Percentiles rank a stretch among this genome's conserved stretches.
These are phyloP conservation scores for Caenorhabditis remanei DNA, from an alignment of 1,140 invertebrate species.

Conservation along the genomic window DNA sequence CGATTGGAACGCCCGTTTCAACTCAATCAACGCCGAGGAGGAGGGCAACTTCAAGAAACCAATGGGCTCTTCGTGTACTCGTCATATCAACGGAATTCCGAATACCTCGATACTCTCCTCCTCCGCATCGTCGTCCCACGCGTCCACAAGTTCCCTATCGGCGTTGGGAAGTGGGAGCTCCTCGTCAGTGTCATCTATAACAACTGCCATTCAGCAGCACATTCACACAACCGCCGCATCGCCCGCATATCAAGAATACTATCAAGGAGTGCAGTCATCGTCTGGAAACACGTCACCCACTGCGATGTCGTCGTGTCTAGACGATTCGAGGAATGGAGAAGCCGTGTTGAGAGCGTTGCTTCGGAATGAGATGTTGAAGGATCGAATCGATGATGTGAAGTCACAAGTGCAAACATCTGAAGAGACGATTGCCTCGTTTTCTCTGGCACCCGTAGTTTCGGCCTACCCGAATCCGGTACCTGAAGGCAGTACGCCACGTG, in stretches of 20 bases:
- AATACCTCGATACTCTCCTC: slow-evolving; percentile 57
- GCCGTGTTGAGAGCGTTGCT: slow-evolving; percentile 73
- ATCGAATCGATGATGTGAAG: slow-evolving; percentile 76
- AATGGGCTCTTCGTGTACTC: not conserved
- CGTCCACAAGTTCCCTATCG: slow-evolving; percentile 62
- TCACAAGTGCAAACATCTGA: slow-evolving; percentile 66
- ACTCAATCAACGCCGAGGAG: slow-evolving; percentile 59
- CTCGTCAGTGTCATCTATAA: not conserved
- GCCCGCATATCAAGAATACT: not conserved
- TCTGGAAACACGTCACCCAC: slow-evolving; percentile 54
- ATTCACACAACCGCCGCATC: not conserved
- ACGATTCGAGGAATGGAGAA: slow-evolving; percentile 72
- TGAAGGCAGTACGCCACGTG: not conserved
- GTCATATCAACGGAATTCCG: slow-evolving; percentile 44
- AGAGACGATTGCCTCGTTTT: slow-evolving; percentile 39
- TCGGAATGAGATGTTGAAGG: slow-evolving; percentile 75
- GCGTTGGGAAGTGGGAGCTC: too few relatives aligned
- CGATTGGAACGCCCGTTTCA: slow-evolving; percentile 71
- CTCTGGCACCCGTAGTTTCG: slow-evolving; percentile 23
- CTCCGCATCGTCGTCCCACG: not conserved
- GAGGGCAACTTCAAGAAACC: slow-evolving; percentile 43
- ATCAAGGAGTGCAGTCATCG: slow-evolving; percentile 2
- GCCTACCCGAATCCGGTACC: not conserved
- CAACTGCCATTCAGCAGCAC: not conserved
- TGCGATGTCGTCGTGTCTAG: slow-evolving; percentile 41